phyloP scores from a whole-genome alignment of 1,140 invertebrate species.

The Bombyx mandarina region DNA sequence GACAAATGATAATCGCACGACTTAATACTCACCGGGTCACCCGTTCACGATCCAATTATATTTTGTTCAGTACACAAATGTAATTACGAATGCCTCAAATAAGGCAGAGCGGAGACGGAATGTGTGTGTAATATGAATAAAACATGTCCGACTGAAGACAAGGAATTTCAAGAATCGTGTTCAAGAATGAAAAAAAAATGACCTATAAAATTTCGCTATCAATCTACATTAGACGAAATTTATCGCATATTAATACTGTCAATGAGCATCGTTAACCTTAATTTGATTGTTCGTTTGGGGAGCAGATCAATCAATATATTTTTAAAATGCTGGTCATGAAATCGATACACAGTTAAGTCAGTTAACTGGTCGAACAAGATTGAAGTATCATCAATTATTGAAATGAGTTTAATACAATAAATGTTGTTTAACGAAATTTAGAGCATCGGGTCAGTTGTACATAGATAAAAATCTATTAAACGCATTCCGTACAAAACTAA shows the following conservation, averaged over 20 bases:
- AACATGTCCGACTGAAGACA: constrained; percentile 21
- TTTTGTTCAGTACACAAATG: constrained; percentile 42
- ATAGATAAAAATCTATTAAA: too few relatives aligned
- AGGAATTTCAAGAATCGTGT: constrained; percentile 6
- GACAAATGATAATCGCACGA: constrained; percentile 31
- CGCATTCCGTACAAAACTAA: too few relatives aligned
- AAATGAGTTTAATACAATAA: constrained; percentile 3
- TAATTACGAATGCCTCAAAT: constrained; percentile 48
- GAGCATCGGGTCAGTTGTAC: constrained; percentile 3
- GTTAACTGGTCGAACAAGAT: constrained; percentile 11
- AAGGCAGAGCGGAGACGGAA: constrained; percentile 20
- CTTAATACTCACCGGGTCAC: constrained; percentile 46
- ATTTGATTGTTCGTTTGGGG: constrained; percentile 19
- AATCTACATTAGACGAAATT: constrained; percentile 21
- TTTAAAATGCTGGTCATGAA: constrained; percentile 3
- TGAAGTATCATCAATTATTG: constrained; percentile 7
- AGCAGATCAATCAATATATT: constrained; percentile 4
- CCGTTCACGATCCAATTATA: constrained; percentile 59
- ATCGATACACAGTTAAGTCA: constrained; percentile 7
- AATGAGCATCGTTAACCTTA: constrained; percentile 32
- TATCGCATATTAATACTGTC: constrained; percentile 13
- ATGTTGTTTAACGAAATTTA: constrained; percentile 7
- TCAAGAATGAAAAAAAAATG: constrained; percentile 10
- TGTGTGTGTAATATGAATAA: constrained; percentile 33
- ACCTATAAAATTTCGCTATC: constrained; percentile 16